Evolutionary conservation across 1,140 invertebrate species (phyloP), one percentile per base, ranked within the genome.

Genomic region (Drosophila quadrilineata): DNA sequence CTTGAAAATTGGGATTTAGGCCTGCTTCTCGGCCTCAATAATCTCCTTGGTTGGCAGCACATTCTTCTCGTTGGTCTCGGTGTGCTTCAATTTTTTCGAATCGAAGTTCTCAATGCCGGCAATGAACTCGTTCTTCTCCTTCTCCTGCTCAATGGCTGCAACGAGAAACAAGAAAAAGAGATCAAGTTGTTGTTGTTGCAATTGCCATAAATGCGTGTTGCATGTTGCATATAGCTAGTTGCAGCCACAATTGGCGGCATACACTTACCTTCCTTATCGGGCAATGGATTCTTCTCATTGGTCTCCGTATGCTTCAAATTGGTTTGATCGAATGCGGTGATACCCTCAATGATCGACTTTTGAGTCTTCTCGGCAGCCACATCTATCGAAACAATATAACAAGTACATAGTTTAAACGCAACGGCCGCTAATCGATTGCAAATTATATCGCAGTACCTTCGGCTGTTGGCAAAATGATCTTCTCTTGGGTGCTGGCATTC

Each of bases 251-350:
- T 36, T 21, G 22, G 14, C 17, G 22, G 10, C 41, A 43, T 2
- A 49, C 28, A 90, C 89, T 90, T 92, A 98, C 97, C 96, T 92
- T 97, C 95, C 94, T 98, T 97, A 89, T 97, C 96, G 36, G 97
- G 97, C 75, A 98, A 93, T 35, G 96, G 93, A 90, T 97, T 97
- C 90, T 98, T 98, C 89, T 98, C 97, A 80, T 96, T 93, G 24
- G 97, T 98, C 90, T 97, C 95, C 16, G 96, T 96, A 88, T 97
- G 97, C 91, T 98, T 98, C 89, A 98, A 91, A 88, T 94, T 94
- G 59, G 91, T 93, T 36, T 94, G 91, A 89, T 97, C 94, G 87
- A 97, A 97, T 57, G 92, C 92, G 89, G 96, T 95, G 71, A 98
- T 96, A 40, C 95, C 95, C 80, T 95, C 94, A 75, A 97, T 93